Percentiles rank a stretch among this genome's conserved stretches.
Conservation (phyloP, 2,888 invertebrate species). For the Tethea ocularis region DNA sequence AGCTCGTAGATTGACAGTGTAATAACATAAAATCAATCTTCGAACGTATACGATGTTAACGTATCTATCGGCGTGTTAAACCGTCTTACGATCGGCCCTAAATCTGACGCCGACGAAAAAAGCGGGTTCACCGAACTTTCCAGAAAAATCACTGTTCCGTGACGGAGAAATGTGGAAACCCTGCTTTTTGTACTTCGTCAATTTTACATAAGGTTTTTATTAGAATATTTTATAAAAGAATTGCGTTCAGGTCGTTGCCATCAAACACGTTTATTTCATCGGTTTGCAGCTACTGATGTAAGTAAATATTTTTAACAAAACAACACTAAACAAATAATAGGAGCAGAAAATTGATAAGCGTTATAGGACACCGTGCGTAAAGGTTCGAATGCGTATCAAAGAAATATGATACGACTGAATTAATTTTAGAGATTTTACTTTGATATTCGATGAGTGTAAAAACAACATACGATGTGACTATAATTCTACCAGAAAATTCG, state of each 20-base stretch:
- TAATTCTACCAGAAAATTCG: not conserved
- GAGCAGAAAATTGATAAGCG: not conserved
- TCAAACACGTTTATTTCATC: constrained; percentile 12
- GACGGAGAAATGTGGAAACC: constrained; percentile 35
- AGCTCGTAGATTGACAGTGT: not conserved
- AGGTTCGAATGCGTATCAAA: not conserved
- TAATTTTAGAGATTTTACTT: constrained; percentile 1
- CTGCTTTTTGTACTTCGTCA: constrained; percentile 18
- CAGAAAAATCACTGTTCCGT: constrained; percentile 44
- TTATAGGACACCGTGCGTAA: not conserved
- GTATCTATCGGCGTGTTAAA: constrained; percentile 12
- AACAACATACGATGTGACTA: not conserved
- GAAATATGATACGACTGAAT: not conserved
- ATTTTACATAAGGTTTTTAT: constrained; percentile 28
- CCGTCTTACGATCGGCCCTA: constrained; percentile 12
- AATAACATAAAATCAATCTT: not conserved
- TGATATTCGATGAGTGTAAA: not conserved
- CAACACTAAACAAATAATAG: not conserved
- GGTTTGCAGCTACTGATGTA: not conserved
- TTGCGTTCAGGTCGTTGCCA: constrained; percentile 24
- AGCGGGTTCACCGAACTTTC: constrained; percentile 54
- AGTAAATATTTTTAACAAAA: not conserved
- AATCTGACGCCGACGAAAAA: constrained; percentile 28
- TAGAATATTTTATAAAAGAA: constrained; percentile 23
- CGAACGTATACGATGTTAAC: not conserved